Evolutionary conservation across 2,797 vertebrate genomes (phyloP).

Genomic region (Enoplosus armatus): DNA sequence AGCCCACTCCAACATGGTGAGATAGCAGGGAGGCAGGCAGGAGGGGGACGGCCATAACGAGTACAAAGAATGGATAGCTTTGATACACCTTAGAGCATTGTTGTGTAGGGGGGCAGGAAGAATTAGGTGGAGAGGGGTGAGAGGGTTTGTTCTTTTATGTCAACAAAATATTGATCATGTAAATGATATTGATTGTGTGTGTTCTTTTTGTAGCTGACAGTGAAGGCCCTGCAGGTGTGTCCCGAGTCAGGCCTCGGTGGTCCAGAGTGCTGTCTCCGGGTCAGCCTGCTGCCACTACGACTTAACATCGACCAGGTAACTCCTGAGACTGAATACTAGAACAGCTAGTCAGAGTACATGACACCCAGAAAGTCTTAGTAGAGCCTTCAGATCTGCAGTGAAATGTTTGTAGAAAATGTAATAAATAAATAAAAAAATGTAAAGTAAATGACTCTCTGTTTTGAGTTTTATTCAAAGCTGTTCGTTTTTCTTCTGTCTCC

Average conservation of each 20-base stretch:
- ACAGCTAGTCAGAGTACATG: neutral
- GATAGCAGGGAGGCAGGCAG: neutral
- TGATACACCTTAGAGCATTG: neutral
- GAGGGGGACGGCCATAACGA: neutral
- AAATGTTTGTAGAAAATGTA: neutral
- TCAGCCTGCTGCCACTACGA: conserved; percentile 92
- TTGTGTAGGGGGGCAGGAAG: neutral
- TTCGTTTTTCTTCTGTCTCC: conserved; percentile 13
- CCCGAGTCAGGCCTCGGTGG: conserved; percentile 89
- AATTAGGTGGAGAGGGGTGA: neutral
- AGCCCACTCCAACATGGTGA: conserved; percentile 95
- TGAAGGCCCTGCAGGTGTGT: conserved; percentile 93
- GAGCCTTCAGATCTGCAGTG: neutral
- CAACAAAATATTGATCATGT: neutral
- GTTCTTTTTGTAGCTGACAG: conserved; percentile 86
- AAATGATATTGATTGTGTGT: neutral
- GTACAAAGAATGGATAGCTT: neutral
- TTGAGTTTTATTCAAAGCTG: neutral
- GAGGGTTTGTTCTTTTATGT: neutral
- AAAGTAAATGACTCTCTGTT: neutral
- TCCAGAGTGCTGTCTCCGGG: conserved; percentile 92
- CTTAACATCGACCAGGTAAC: conserved; percentile 94
- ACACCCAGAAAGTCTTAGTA: neutral
- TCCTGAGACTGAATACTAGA: neutral
- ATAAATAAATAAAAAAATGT: too few relatives aligned